Percentiles rank a stretch among this genome's conserved stretches.
These are phyloP conservation scores for Drosophila grimshawi DNA, from an alignment of 1,140 invertebrate genomes.

Conservation along the genomic window DNA sequence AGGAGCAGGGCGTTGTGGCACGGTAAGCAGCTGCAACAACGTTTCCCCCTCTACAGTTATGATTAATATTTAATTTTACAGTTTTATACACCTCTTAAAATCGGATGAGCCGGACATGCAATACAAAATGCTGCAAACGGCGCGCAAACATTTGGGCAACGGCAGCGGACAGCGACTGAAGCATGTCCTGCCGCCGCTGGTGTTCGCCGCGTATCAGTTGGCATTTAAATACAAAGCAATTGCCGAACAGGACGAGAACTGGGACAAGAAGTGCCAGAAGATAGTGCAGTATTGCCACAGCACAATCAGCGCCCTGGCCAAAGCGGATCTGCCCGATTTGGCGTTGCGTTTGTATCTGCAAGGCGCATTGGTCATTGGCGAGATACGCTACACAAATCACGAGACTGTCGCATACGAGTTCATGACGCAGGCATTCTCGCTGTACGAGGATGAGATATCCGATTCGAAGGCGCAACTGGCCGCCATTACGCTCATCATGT, in stretches of 20 bases:
- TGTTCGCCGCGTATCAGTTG: conserved; percentile 97
- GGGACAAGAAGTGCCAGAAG: conserved; percentile 99
- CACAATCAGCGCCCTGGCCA: conserved; percentile 96
- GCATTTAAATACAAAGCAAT: conserved; percentile 92
- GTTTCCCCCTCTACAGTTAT: neutral
- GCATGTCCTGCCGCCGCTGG: conserved; percentile 97
- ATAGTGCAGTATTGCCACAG: conserved; percentile 99
- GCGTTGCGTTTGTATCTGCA: conserved; percentile 97
- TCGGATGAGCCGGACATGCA: conserved; percentile 96
- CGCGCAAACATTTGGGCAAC: conserved; percentile 94
- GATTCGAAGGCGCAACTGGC: conserved; percentile 98
- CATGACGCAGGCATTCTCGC: conserved; percentile 98
- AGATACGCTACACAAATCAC: conserved; percentile 96
- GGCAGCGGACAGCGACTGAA: conserved; percentile 95
- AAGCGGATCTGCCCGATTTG: conserved; percentile 96
- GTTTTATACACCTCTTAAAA: conserved; percentile 95
- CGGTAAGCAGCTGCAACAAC: conserved; percentile 38
- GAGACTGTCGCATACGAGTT: conserved; percentile 99
- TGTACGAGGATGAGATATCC: conserved; percentile 99
- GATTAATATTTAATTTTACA: conserved; percentile 57
- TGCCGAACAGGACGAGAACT: conserved; percentile 96
- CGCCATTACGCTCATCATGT: conserved; percentile 97
- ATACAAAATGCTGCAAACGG: conserved; percentile 94
- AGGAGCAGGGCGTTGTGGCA: conserved; percentile 96
- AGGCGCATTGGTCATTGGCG: conserved; percentile 96